These are phyloP conservation scores for Rhinogobio ventralis DNA, from an alignment of 2,797 vertebrate species.

Conservation along the genomic window DNA sequence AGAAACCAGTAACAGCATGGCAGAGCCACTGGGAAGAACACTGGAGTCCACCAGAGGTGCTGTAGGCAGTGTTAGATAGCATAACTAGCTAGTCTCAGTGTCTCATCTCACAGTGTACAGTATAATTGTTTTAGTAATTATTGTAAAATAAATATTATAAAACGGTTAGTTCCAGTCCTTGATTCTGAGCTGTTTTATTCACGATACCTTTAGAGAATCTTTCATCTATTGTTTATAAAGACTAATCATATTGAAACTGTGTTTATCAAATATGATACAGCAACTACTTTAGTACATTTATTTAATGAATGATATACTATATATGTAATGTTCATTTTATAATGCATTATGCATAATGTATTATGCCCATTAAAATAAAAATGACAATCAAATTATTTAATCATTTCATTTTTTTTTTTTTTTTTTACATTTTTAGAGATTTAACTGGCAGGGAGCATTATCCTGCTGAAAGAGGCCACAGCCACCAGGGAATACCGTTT, in stretches of 20 bases:
- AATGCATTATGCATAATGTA: not conserved
- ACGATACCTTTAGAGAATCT: not conserved
- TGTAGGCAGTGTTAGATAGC: slow-evolving; percentile 62
- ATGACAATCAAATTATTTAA: not conserved
- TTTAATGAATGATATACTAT: not conserved
- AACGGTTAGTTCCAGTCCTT: too few relatives aligned
- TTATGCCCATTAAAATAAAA: not conserved
- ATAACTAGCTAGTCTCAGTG: slow-evolving; percentile 6
- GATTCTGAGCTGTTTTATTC: too few relatives aligned
- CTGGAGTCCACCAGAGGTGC: slow-evolving; percentile 91
- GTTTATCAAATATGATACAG: not conserved
- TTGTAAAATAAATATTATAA: too few relatives aligned
- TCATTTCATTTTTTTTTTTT: too few relatives aligned
- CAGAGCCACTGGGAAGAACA: slow-evolving; percentile 89
- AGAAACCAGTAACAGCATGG: slow-evolving; percentile 92
- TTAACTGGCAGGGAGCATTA: not conserved
- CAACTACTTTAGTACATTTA: not conserved
- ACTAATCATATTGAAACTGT: not conserved
- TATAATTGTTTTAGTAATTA: too few relatives aligned
- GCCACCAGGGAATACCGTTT: too few relatives aligned
- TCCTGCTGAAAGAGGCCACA: too few relatives aligned
- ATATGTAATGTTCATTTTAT: too few relatives aligned
- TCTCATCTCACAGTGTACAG: not conserved
- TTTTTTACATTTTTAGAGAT: not conserved
- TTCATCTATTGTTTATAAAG: not conserved